phyloP scores from a whole-genome alignment of 2,888 invertebrate species.

The Lacanobia oleracea region DNA sequence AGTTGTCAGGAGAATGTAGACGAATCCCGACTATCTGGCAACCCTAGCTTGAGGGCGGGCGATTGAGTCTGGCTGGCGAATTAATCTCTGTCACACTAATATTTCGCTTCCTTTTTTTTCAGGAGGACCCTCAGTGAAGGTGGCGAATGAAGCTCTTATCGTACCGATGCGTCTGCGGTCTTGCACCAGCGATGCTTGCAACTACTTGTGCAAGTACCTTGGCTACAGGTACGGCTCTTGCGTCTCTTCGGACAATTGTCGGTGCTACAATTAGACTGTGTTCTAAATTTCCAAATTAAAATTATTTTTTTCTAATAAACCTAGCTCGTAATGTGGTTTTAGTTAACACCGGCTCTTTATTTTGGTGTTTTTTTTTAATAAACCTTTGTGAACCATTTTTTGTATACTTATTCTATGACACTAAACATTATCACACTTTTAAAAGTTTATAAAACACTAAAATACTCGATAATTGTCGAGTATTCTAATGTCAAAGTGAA shows the following conservation, averaged over 20 bases:
- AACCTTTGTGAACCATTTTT: not conserved
- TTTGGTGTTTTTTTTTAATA: conserved; percentile 1
- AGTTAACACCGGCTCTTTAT: conserved; percentile 5
- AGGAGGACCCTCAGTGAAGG: conserved; percentile 27
- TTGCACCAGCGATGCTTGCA: conserved; percentile 36
- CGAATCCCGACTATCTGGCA: too few species aligned
- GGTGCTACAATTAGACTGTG: conserved; percentile 25
- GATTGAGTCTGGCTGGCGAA: too few species aligned
- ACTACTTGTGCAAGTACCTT: conserved; percentile 44
- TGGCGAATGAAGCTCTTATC: conserved; percentile 28
- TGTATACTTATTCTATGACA: too few species aligned
- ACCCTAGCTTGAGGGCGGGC: too few species aligned
- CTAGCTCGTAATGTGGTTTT: not conserved
- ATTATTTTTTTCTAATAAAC: conserved; percentile 4
- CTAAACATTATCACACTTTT: too few species aligned
- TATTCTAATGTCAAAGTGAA: too few species aligned
- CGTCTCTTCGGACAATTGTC: conserved; percentile 36
- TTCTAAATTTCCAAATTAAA: not conserved
- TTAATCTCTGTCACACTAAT: too few species aligned
- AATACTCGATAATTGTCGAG: too few species aligned
- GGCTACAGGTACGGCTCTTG: conserved; percentile 55
- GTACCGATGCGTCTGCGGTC: conserved; percentile 46
- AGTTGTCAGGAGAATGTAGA: too few species aligned
- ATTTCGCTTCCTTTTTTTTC: not conserved
- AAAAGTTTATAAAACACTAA: too few species aligned